Base-by-base conservation (phyloP, 2,888 invertebrate species). In the Eudemis profundana region DNA sequence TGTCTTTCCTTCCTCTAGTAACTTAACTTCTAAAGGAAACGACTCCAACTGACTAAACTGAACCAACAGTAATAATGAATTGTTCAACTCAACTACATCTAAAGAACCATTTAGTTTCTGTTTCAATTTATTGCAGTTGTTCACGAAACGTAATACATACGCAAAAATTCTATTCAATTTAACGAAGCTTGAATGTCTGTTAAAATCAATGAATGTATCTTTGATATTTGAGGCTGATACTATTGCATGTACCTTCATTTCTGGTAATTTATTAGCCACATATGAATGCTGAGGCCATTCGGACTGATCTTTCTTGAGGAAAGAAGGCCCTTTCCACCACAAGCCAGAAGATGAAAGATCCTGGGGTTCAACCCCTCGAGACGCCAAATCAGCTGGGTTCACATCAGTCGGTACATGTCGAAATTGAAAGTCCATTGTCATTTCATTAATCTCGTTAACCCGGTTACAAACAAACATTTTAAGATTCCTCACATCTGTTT, bases 381-480 rank as follows among this genome's bases (percentile, higher is more conserved):
- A 53, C 1, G 53, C 40, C 8, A 53, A 2, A 12, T 53, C 53
- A 1, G 38, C 51, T 1, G 38, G 38, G 23, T 51, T 51, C 4
- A 51, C 12, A 2, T 17, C 10, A 4, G 38, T 38, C 5, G 53
- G 53, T 21, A 53, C 21, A 19, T 53, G 38, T 4, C 21, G 19
- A 19, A 19, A 53, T 14, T 12, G 7, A 21, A n/a, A 10, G 4
- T 14, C 0, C 4, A 4, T 5, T 5, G 53, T 38, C 5, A 38
- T n/a, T 3, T 53, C 53, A n/a, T 53, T 10, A 14, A 53, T 53
- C 38, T 53, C 21, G n/a, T 21, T 38, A 2, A 53, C 38, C 3
- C 53, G 4, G 4, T 53, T 53, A n/a, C 38, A 7, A 0, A 54
- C 54, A 12, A 54, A 54, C 5, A 27, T 4, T 17, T 42, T 15